Percentiles rank a stretch among this genome's conserved stretches.
Conservation (phyloP, 2,888 invertebrate species). For the Hofmannophila pseudospretella region DNA sequence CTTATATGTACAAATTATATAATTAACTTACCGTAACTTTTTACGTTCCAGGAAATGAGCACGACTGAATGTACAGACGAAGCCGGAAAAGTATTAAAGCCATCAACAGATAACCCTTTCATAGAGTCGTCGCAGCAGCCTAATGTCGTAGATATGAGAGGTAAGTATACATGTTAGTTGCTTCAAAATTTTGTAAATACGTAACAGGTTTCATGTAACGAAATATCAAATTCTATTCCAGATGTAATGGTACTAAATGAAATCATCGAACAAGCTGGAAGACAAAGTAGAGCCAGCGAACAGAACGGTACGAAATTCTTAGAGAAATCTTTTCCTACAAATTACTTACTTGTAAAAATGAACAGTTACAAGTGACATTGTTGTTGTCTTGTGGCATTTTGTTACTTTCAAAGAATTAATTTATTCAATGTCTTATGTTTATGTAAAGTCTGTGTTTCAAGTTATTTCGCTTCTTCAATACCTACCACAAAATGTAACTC, state of each 20-base stretch:
- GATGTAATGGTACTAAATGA: conserved; percentile 98
- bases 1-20: no score
- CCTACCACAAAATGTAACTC: conserved; percentile 11
- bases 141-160: conserved; percentile 96
- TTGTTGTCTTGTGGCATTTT: conserved; percentile 15
- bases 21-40: no score
- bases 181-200: no score
- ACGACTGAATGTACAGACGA: conserved; percentile 86
- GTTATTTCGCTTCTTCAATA: conserved; percentile 28
- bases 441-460: conserved; percentile 26
- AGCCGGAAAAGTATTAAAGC: conserved; percentile 87
- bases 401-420: conserved; percentile 25
- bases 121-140: conserved; percentile 91
- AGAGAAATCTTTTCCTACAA: conserved; percentile 1
- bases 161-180: conserved; percentile 74
- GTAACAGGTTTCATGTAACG: no score
- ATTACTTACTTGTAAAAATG: no score
- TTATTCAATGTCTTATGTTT: conserved; percentile 27
- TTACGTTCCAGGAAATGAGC: conserved; percentile 83
- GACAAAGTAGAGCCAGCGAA: conserved; percentile 91
- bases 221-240: conserved; percentile 76
- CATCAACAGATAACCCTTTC: conserved; percentile 92
- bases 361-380: conserved; percentile 8
- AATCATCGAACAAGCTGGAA: conserved; percentile 96
- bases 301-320: conserved; percentile 85